phyloP scores from a whole-genome alignment of 1,140 invertebrate genomes.

The Drosophila triauraria region DNA sequence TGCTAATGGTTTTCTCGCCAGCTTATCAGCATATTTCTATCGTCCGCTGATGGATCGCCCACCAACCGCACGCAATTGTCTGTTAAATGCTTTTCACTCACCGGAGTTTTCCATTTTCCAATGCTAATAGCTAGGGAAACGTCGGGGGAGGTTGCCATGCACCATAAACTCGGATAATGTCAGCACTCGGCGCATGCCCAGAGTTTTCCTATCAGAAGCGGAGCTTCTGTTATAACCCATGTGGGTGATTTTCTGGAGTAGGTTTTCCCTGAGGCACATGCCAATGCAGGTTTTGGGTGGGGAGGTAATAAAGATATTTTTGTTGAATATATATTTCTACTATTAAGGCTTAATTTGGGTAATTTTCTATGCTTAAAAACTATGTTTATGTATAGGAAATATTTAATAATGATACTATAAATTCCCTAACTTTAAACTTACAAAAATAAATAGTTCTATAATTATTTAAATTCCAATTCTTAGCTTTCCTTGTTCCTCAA shows the following conservation, averaged over 20 bases:
- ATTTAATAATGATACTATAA: too few relatives aligned
- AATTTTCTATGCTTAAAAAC: not conserved
- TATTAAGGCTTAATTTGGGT: too few relatives aligned
- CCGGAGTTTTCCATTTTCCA: conserved; percentile 32
- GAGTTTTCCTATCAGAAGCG: conserved; percentile 30
- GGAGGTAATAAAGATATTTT: not conserved
- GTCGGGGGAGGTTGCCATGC: conserved; percentile 30
- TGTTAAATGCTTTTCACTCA: conserved; percentile 56
- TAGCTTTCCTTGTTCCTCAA: not conserved
- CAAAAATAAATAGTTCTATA: too few relatives aligned
- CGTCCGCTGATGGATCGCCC: conserved; percentile 41
- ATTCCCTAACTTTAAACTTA: not conserved
- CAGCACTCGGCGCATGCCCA: conserved; percentile 31
- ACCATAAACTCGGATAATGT: conserved; percentile 57
- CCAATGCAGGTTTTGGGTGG: not conserved
- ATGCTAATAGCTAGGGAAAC: conserved; percentile 60
- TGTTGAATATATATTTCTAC: too few relatives aligned
- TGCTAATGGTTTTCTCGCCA: conserved; percentile 76
- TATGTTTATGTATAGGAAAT: not conserved
- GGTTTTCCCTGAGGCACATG: conserved; percentile 15
- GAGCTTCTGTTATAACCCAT: conserved; percentile 11
- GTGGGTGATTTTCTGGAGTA: conserved; percentile 11
- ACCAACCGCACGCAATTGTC: conserved; percentile 56
- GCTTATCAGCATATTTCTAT: conserved; percentile 65
- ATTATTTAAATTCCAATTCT: too few relatives aligned